Evolutionary conservation across 2,888 invertebrate species (phyloP), one percentile per base, ranked within the genome.

Genomic region (Sesamia inferens): DNA sequence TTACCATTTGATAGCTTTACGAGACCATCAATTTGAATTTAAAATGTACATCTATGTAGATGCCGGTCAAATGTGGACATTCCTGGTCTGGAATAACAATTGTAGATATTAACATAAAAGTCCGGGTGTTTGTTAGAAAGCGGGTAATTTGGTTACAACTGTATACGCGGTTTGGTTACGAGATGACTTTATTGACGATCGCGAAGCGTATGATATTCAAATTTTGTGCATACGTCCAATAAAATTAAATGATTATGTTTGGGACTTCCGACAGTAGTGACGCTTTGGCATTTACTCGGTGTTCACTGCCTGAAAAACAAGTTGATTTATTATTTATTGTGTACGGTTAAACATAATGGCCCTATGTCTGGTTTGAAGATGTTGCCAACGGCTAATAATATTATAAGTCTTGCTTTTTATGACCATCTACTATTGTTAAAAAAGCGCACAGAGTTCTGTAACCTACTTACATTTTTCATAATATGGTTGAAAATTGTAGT

Each of bases 41-140:
- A 94, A 95, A 95, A 95, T 94, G 91, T 92, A 92, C 93, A 93
- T 92, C 91, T 93, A 93, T 92, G 92, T 94, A 94, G 93, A 95
- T 94, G 93, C 93, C 94, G 95, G 95, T 95, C 96, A 96, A 95
- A 95, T 94, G 96, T 95, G 94, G 94, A 94, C 95, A 94, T 89
- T 89, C 89, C 91, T 89, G 91, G 90, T 90, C 89, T 88, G 86
- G 96, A 95, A 96, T 96, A 95, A 90, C 94, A 96, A 96, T 95
- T 93, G 93, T 92, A 82, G 84, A 84, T 89, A 96, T 96, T 96
- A 93, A 90, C 96, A 96, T 96, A 96, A 94, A 94, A 93, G 93
- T 93, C 95, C 95, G 93, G 94, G 95, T 96, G 95, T 95, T 95
- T 94, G 93, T 92, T 95, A 95, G 96, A 96, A 96, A 96, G 96